Conservation (phyloP, 2,888 invertebrate species). For the Chymomyza caudatula region DNA sequence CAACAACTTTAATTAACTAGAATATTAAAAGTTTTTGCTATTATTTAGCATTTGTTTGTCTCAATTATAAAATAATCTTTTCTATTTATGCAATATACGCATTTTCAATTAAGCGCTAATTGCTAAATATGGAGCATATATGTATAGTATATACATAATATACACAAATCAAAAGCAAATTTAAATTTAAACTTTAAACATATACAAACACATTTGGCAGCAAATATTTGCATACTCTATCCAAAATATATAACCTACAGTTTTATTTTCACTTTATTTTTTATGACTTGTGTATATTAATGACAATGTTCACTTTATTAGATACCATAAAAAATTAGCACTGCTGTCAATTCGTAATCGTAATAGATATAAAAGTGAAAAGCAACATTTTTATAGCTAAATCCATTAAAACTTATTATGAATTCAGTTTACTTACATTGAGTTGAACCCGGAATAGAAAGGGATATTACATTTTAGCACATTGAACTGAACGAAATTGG, state of each 20-base stretch:
- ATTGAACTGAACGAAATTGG: not conserved
- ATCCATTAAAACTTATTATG: no score
- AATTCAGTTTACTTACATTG: no score
- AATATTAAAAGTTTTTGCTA: not conserved
- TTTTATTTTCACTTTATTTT: not conserved
- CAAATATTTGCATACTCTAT: not conserved
- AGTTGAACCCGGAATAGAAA: no score
- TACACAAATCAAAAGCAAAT: no score
- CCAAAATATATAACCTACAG: not conserved
- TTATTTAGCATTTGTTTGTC: not conserved
- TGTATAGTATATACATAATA: no score
- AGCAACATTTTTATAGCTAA: no score
- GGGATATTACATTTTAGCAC: conserved; percentile 26
- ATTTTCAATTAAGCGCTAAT: not conserved
- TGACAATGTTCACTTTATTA: no score
- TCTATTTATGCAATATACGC: not conserved
- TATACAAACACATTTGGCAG: not conserved
- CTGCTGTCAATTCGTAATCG: no score
- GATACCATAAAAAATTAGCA: no score
- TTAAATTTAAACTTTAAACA: no score
- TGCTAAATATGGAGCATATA: no score
- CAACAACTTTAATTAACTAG: not conserved
- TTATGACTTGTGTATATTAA: no score
- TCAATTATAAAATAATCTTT: not conserved
- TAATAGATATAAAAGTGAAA: not conserved